A percentile compares a stretch with the other conserved stretches of the same genome.
Conservation (phyloP, 2,888 invertebrate species). For the Eustalomyia histrio region DNA sequence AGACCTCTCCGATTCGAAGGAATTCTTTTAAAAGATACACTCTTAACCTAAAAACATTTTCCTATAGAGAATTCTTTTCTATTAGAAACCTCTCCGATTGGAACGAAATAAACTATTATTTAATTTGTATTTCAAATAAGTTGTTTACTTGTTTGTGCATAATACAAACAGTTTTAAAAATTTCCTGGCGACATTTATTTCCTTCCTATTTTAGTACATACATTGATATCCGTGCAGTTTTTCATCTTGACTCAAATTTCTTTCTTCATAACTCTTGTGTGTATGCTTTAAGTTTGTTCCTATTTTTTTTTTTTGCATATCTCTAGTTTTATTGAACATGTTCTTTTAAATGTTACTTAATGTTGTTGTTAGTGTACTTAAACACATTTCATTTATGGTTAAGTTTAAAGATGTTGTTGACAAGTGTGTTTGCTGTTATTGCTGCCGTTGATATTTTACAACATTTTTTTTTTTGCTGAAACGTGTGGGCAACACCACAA, state of each 20-base stretch:
- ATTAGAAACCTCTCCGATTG: no score
- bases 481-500: slow-evolving; percentile 61
- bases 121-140: no score
- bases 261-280: neutral
- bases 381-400: slow-evolving; percentile 60
- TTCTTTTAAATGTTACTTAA: slow-evolving; percentile 41
- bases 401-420: slow-evolving; percentile 55
- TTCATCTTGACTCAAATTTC: neutral
- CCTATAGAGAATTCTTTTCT: no score
- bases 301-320: slow-evolving; percentile 1
- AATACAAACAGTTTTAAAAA: slow-evolving; percentile 8
- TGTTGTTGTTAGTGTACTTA: slow-evolving; percentile 30
- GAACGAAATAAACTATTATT: no score
- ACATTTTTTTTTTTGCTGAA: slow-evolving; percentile 42
- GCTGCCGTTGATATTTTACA: slow-evolving; percentile 27
- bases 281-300: neutral
- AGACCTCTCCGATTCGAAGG: no score
- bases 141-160: neutral
- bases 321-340: neutral
- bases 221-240: slow-evolving; percentile 12
- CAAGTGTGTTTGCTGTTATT: slow-evolving; percentile 46
- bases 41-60: no score
- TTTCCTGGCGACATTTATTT: slow-evolving; percentile 39
- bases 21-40: no score
- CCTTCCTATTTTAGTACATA: slow-evolving; percentile 22